Conservation (phyloP, 2,888 invertebrate species). For the Xiphydria camelus region DNA sequence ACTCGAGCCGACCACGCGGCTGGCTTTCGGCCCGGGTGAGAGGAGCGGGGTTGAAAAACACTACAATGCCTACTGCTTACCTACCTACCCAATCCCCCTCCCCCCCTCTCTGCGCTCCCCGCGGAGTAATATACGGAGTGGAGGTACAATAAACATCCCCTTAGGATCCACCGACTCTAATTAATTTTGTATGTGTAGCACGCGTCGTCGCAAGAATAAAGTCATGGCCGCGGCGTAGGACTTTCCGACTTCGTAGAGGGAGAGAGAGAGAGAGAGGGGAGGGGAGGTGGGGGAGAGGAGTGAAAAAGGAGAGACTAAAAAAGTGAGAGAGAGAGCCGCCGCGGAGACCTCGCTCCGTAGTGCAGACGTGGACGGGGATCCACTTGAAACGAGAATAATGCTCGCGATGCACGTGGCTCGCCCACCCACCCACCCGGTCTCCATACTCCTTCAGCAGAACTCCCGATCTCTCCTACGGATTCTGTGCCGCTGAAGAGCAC, state of each 20-base stretch:
- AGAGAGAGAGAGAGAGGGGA: neutral
- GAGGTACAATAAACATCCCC: conserved; percentile 35
- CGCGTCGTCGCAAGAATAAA: conserved; percentile 34
- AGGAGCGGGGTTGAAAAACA: conserved; percentile 12
- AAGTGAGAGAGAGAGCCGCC: neutral
- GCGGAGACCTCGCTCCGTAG: conserved; percentile 1
- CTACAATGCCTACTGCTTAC: conserved; percentile 20
- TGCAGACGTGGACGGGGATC: conserved; percentile 19
- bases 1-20: conserved; percentile 22
- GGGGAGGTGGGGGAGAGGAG: neutral
- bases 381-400: conserved; percentile 48
- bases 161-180: conserved; percentile 47
- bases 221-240: conserved; percentile 28
- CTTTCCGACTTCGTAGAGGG: neutral
- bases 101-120: conserved; percentile 13
- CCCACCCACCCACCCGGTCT: conserved; percentile 10
- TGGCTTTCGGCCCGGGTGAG: conserved; percentile 13
- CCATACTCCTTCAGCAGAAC: conserved; percentile 8
- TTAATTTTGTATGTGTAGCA: conserved; percentile 50
- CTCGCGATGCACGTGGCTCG: conserved; percentile 44
- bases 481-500: too few species aligned
- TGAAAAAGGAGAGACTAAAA: neutral
- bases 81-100: neutral
- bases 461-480: too few species aligned
- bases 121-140: conserved; percentile 9